Base-by-base conservation (phyloP, 92 coral and sea anemone genomes). In the Galaxea fascicularis region DNA sequence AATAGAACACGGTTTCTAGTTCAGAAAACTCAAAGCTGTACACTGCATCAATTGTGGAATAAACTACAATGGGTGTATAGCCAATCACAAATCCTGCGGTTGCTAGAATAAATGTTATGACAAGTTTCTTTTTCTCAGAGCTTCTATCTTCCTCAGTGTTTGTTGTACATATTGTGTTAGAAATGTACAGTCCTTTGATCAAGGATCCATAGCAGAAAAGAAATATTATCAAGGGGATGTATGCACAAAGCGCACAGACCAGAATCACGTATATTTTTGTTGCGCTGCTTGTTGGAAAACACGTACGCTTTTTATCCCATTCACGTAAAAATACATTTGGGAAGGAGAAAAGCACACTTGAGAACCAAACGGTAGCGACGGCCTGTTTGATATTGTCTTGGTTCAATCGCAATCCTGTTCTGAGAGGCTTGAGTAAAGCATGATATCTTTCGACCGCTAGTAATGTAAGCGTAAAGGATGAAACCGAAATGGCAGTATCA, bases 91-190 rank as follows among this genome's bases (percentile, higher is more conserved):
- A n/a, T n/a, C n/a, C n/a, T n/a, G n/a, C n/a, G n/a, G n/a, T n/a
- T n/a, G n/a, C n/a, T n/a, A n/a, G n/a, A n/a, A n/a, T n/a, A n/a
- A n/a, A n/a, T n/a, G n/a, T n/a, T n/a, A n/a, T n/a, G 0, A 71
- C 56, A 71, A 71, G 76, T 71, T 71, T 71, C 59, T 71, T 71
- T 25, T 71, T 71, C 31, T 71, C 53, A 8, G 76, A 45, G 17
- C 56, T 9, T 45, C 35, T 22, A 20, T 71, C 76, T 45, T 71
- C 76, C 4, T 71, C 30, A 0, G 30, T n/a, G 8, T 71, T 10
- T 45, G 68, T 4, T 1, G 76, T 0, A 25, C 58, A 46, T 20
- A 71, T 71, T 7, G 58, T 24, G 31, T 71, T 71, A 39, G 28
- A 11, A n/a, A 71, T 45, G 57, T 71, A 46, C 14, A 71, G 14